These are phyloP conservation scores for Diplodus sargus DNA, from an alignment of 2,797 vertebrate species.

Conservation along the genomic window DNA sequence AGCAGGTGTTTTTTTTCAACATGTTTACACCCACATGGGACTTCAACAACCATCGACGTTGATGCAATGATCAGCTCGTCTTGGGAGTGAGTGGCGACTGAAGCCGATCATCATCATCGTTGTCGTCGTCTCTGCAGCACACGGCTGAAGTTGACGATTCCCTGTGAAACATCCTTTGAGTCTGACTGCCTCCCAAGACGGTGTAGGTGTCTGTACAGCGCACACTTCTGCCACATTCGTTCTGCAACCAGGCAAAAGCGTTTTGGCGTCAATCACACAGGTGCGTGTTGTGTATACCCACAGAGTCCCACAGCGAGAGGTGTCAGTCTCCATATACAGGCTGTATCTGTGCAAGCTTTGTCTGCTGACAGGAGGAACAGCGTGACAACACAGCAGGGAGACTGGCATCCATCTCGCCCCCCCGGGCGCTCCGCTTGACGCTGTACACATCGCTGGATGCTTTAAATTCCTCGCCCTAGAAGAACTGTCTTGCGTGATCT, in stretches of 20 bases:
- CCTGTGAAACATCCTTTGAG: slow-evolving; percentile 40
- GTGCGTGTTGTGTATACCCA: slow-evolving; percentile 64
- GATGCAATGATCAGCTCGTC: slow-evolving; percentile 4
- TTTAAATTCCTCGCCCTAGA: slow-evolving; percentile 71
- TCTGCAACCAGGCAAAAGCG: slow-evolving; percentile 36
- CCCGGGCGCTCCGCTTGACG: slow-evolving; percentile 67
- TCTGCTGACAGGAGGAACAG: slow-evolving; percentile 70
- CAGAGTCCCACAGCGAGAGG: slow-evolving; percentile 58
- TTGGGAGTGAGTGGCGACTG: not conserved
- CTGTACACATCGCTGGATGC: slow-evolving; percentile 70
- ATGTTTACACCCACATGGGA: not conserved
- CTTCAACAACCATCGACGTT: not conserved
- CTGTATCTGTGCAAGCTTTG: slow-evolving; percentile 67
- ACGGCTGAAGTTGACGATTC: slow-evolving; percentile 22
- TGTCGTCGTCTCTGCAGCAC: slow-evolving; percentile 6
- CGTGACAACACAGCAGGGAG: slow-evolving; percentile 70
- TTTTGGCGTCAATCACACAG: slow-evolving; percentile 62
- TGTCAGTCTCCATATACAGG: slow-evolving; percentile 61
- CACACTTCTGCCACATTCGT: slow-evolving; percentile 35
- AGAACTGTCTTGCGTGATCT: slow-evolving; percentile 68
- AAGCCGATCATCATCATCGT: slow-evolving; percentile 25
- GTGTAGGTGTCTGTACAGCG: slow-evolving; percentile 39
- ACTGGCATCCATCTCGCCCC: slow-evolving; percentile 71
- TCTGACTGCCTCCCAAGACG: slow-evolving; percentile 24
- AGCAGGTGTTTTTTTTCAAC: not conserved